Conservation (phyloP, 1,140 invertebrate species). For the Chironomus striatipennis region DNA sequence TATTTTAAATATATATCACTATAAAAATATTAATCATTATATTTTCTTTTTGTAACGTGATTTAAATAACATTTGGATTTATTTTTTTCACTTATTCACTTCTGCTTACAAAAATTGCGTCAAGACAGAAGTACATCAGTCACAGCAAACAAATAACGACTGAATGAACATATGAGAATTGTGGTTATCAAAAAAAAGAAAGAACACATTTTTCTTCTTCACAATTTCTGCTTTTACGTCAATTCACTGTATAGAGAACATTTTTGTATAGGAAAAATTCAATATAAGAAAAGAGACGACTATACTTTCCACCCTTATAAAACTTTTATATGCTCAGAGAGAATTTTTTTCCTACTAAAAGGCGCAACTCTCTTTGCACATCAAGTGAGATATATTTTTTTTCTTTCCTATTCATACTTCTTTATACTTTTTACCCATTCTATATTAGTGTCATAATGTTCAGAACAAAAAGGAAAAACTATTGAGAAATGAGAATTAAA, state of each 20-base stretch:
- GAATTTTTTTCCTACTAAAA: neutral
- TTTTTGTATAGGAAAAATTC: conserved; percentile 20
- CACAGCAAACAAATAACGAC: conserved; percentile 15
- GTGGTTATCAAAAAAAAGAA: conserved; percentile 19
- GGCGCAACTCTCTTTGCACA: conserved; percentile 17
- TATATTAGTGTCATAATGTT: no score
- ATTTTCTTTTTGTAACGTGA: neutral
- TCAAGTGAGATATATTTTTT: no score
- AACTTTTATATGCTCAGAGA: conserved; percentile 13
- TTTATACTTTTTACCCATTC: no score
- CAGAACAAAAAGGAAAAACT: no score
- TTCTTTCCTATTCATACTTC: no score
- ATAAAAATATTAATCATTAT: neutral
- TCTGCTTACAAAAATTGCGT: neutral
- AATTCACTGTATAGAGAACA: neutral
- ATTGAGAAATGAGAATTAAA: no score
- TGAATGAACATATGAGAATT: conserved; percentile 23
- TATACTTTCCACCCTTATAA: neutral
- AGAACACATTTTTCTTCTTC: conserved; percentile 16
- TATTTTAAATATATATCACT: neutral
- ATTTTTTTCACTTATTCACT: neutral
- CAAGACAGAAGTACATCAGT: conserved; percentile 15
- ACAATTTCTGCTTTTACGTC: conserved; percentile 20
- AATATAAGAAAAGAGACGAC: neutral
- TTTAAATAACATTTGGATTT: conserved; percentile 16